Conservation (phyloP, 2,113 vertebrate genomes). For the Oxyruncus cristatus region DNA sequence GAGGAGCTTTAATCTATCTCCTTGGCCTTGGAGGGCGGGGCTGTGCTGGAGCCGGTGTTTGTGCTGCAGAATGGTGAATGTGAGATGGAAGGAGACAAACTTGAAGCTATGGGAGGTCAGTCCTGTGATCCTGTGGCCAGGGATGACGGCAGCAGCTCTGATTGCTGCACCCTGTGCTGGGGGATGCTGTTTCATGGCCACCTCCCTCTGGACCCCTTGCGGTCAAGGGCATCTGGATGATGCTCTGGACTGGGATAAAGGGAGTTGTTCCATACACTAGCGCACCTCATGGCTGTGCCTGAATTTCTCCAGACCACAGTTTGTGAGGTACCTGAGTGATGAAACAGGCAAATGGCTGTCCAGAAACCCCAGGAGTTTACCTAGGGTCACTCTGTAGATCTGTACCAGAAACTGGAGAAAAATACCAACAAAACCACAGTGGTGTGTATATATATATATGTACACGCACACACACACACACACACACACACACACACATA, state of each 20-base stretch:
- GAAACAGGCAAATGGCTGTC: background rate
- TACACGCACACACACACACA: too few relatives aligned
- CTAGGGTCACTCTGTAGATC: background rate
- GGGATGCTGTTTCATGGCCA: background rate
- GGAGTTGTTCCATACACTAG: accelerated
- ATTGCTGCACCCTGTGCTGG: background rate
- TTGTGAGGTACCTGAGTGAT: background rate
- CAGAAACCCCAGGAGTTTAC: background rate
- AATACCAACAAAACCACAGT: background rate
- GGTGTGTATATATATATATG: background rate
- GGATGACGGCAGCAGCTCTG: background rate
- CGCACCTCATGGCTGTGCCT: background rate
- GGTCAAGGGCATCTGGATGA: background rate
- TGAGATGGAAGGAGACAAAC: background rate
- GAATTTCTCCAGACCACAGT: background rate
- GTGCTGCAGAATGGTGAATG: background rate
- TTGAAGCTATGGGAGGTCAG: accelerated
- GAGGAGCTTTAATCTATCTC: background rate
- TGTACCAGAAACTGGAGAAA: background rate
- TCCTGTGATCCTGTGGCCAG: background rate
- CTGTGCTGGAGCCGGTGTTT: background rate
- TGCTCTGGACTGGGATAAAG: background rate
- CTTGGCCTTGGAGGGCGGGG: background rate
- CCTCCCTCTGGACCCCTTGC: background rate
- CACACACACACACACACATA: too few relatives aligned